Percentiles rank a stretch among this genome's conserved stretches.
phyloP scores from a whole-genome alignment of 1,140 invertebrate genomes.

The Caenorhabditis briggsae region DNA sequence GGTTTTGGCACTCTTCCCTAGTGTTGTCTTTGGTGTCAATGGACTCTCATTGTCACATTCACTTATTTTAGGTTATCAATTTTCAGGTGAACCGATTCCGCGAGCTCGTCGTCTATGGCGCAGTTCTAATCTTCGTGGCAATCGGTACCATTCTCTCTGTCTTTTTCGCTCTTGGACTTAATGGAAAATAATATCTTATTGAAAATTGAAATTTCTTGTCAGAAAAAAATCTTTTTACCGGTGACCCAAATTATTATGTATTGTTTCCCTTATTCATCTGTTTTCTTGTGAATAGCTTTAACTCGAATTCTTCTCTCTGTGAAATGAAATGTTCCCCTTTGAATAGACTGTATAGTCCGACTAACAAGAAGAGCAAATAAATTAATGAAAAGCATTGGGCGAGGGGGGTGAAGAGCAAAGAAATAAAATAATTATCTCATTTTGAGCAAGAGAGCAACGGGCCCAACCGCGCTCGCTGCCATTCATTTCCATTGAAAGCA shows the following conservation, averaged over 20 bases:
- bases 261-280: not conserved
- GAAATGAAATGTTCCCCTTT: not conserved
- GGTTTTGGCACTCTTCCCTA: not conserved
- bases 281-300: not conserved
- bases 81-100: constrained; percentile 46
- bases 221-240: constrained; percentile 8
- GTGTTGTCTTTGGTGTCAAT: too few relatives aligned
- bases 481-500: constrained; percentile 29
- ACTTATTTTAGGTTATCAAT: not conserved
- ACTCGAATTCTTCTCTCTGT: not conserved
- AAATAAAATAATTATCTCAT: constrained; percentile 48
- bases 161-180: not conserved
- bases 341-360: not conserved
- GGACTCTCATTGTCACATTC: too few relatives aligned
- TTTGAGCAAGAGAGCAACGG: not conserved
- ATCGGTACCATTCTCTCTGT: constrained; percentile 30
- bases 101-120: constrained; percentile 21
- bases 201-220: constrained; percentile 15
- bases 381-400: constrained; percentile 9
- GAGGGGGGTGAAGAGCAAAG: not conserved
- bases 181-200: not conserved
- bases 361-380: constrained; percentile 1
- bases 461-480: not conserved
- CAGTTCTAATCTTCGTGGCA: not conserved
- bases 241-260: constrained; percentile 24